Conservation (phyloP, 1,140 invertebrate genomes). For the Manduca sexta region DNA sequence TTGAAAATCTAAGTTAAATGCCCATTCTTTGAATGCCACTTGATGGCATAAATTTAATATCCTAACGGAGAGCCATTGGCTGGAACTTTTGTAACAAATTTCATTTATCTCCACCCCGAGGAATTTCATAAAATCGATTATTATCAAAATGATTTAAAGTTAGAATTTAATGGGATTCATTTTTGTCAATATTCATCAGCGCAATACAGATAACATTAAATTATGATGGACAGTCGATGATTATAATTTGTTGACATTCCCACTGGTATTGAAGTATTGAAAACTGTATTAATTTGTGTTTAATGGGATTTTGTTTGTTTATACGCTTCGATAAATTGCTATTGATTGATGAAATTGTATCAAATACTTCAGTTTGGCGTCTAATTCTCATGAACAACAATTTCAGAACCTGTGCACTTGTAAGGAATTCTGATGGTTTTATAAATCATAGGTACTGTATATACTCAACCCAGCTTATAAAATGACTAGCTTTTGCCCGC, state of each 20-base stretch:
- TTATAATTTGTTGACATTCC: too few relatives aligned
- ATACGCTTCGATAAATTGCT: too few relatives aligned
- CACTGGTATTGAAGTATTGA: neutral
- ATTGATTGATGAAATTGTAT: too few relatives aligned
- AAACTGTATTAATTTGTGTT: neutral
- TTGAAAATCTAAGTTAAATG: constrained; percentile 49
- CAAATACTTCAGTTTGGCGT: too few relatives aligned
- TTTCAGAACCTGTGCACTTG: too few relatives aligned
- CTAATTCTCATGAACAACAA: too few relatives aligned
- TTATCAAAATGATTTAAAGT: constrained; percentile 63
- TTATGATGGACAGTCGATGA: constrained; percentile 7
- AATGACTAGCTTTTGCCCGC: too few relatives aligned
- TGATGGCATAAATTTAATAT: constrained; percentile 67
- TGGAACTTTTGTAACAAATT: constrained; percentile 68
- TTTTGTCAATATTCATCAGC: constrained; percentile 24
- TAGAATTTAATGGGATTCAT: constrained; percentile 35
- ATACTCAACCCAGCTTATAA: too few relatives aligned
- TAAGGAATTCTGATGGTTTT: too few relatives aligned
- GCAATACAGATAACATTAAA: constrained; percentile 2
- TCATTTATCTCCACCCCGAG: constrained; percentile 59
- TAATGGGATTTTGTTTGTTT: too few relatives aligned
- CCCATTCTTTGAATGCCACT: constrained; percentile 48
- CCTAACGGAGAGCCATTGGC: constrained; percentile 49
- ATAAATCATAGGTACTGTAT: too few relatives aligned
- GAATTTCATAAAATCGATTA: constrained; percentile 65